Base-by-base conservation (phyloP, 2,797 vertebrate species). In the Neoniphon sammara region DNA sequence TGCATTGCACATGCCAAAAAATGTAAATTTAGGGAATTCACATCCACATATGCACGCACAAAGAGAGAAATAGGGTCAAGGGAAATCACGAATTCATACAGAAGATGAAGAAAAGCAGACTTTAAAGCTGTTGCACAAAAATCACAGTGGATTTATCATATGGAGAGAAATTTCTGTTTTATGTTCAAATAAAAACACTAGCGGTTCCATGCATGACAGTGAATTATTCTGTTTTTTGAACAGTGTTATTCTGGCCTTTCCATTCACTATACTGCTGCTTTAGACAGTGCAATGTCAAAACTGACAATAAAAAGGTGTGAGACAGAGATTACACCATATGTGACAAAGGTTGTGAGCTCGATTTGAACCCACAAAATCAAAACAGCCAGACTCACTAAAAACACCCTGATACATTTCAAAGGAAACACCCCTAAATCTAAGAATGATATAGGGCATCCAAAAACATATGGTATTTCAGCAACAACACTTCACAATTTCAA, bases 81-180 rank as follows among this genome's bases (percentile, higher is more conserved):
- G 34, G 59, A 67, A 81, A 73, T 66, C 81, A 78, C 73, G 82
- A 85, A 85, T 71, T 77, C 85, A 88, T 71, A 75, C 34, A 44
- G 74, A 92, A 79, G 81, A 57, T 63, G 63, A 80, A 81, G 69
- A 89, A 87, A 75, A 87, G 74, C 78, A 66, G 73, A 70, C 60
- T 87, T 86, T 84, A 85, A 91, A 87, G 82, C 66, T 56, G 81
- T 87, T 88, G 88, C 85, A 81, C 67, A 77, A 89, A 87, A 88
- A 90, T 84, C 85, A 88, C 85, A 86, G 85, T 82, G 85, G 90
- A 90, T 90, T 89, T 87, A 93, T 89, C 85, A 90, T 85, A 85
- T 83, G 87, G 91, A 86, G 80, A 77, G 74, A 82, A 82, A 89
- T 88, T 87, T 89, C 87, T 89, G 88, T 92, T 86, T 88, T 77